Conservation (phyloP, 2,113 vertebrate genomes). For the Ornithorhynchus anatinus region DNA sequence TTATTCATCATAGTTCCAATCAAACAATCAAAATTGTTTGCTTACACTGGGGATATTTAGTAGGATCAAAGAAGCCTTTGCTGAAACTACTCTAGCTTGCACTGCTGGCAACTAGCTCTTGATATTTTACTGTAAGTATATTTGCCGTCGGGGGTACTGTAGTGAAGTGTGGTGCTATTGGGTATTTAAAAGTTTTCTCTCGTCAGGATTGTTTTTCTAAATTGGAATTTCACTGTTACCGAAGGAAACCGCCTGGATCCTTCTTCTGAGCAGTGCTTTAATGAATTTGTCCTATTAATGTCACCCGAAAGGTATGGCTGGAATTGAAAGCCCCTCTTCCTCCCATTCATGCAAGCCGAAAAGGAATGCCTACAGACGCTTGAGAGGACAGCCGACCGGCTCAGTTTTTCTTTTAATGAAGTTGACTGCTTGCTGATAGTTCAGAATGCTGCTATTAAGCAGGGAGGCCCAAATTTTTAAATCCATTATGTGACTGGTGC, state of each 20-base stretch:
- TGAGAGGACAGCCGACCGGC: neutral
- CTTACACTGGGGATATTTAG: conserved; percentile 69
- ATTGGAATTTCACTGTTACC: conserved; percentile 37
- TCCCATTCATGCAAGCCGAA: neutral
- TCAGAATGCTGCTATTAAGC: neutral
- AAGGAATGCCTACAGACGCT: neutral
- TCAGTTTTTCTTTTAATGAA: conserved; percentile 28
- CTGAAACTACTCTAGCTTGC: conserved; percentile 61
- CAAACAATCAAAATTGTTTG: conserved; percentile 78
- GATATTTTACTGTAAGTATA: conserved; percentile 69
- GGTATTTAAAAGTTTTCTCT: conserved; percentile 65
- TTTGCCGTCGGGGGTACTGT: conserved; percentile 45
- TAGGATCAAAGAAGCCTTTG: conserved; percentile 65
- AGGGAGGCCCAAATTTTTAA: no score
- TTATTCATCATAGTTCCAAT: conserved; percentile 78
- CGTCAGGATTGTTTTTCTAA: conserved; percentile 32
- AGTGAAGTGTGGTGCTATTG: conserved; percentile 26
- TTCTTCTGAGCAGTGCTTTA: conserved; percentile 25
- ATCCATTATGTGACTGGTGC: no score
- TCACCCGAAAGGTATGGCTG: conserved; percentile 19
- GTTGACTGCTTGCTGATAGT: neutral
- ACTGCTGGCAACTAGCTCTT: conserved; percentile 15
- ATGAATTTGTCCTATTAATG: conserved; percentile 27
- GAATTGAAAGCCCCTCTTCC: conserved; percentile 18
- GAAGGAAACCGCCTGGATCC: conserved; percentile 2